Evolutionary conservation across 2,113 vertebrate species (phyloP).

Genomic region (Hydropotes inermis): DNA sequence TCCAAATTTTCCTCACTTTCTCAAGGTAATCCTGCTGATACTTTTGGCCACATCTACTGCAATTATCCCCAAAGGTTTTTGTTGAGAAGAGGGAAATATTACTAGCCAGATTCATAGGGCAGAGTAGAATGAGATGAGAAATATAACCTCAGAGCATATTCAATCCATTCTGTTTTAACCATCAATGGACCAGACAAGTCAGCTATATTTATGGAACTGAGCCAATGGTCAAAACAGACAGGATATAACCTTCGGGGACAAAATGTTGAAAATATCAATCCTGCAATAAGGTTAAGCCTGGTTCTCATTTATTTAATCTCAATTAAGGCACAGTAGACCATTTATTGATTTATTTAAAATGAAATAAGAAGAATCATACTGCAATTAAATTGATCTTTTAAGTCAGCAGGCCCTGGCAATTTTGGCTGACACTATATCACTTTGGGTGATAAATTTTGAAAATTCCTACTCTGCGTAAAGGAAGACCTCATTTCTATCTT

Average conservation of each 20-base stretch:
- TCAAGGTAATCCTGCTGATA: not conserved
- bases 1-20: not conserved
- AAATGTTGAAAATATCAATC: slow-evolving; percentile 23
- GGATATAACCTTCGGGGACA: not conserved
- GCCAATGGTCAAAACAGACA: not conserved
- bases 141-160: not conserved
- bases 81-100: not conserved
- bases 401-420: not conserved
- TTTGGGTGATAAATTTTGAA: slow-evolving; percentile 9
- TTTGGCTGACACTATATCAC: slow-evolving; percentile 18
- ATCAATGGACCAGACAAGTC: not conserved
- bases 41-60: not conserved
- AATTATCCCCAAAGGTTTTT: not conserved
- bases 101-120: not conserved
- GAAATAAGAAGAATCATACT: slow-evolving; percentile 8
- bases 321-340: not conserved
- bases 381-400: slow-evolving; percentile 39
- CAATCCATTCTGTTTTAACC: not conserved
- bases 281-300: not conserved
- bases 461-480: not conserved
- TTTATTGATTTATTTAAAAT: slow-evolving; percentile 39
- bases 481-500: slow-evolving; percentile 35
- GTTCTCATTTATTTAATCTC: slow-evolving; percentile 40
- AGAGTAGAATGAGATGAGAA: not conserved
- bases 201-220: slow-evolving; percentile 3